Conservation (phyloP, 23 tunicate species). For the Trididemnum nubilum region DNA sequence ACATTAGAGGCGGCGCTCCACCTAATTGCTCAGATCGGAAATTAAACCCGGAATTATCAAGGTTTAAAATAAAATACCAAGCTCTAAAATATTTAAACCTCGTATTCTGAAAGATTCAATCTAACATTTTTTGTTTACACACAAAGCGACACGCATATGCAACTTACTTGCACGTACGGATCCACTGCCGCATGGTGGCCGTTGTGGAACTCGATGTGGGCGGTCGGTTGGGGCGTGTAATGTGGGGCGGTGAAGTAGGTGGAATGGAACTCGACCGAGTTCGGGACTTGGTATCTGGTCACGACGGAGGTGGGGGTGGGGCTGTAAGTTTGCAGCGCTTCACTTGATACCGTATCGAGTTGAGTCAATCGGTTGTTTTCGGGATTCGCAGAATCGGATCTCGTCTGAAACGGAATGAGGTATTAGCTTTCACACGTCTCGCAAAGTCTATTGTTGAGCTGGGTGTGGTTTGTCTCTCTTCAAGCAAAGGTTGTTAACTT, state of each 20-base stretch:
- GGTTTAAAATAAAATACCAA: no score
- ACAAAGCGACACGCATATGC: no score
- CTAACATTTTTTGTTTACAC: no score
- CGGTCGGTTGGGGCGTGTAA: conserved; percentile 62
- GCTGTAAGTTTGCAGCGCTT: conserved; percentile 74
- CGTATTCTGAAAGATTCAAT: no score
- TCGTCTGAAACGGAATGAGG: conserved; percentile 30
- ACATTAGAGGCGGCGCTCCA: no score
- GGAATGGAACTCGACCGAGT: conserved; percentile 62
- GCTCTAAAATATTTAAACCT: no score
- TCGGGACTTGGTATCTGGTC: conserved; percentile 50
- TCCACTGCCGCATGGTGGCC: conserved; percentile 64
- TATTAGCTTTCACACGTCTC: no score
- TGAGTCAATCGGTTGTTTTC: conserved; percentile 77
- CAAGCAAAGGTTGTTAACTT: no score
- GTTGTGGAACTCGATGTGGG: conserved; percentile 72
- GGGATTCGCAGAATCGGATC: conserved; percentile 81
- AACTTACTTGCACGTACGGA: conserved; percentile 79
- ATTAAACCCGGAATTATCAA: no score
- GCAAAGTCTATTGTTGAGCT: no score
- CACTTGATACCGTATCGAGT: conserved; percentile 79
- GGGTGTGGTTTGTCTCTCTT: no score
- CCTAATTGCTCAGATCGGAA: no score
- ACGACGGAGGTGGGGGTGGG: conserved; percentile 66
- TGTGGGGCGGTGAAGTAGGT: conserved; percentile 75